Evolutionary conservation across 2,113 vertebrate genomes (phyloP).

Genomic region (Oenanthe melanoleuca): DNA sequence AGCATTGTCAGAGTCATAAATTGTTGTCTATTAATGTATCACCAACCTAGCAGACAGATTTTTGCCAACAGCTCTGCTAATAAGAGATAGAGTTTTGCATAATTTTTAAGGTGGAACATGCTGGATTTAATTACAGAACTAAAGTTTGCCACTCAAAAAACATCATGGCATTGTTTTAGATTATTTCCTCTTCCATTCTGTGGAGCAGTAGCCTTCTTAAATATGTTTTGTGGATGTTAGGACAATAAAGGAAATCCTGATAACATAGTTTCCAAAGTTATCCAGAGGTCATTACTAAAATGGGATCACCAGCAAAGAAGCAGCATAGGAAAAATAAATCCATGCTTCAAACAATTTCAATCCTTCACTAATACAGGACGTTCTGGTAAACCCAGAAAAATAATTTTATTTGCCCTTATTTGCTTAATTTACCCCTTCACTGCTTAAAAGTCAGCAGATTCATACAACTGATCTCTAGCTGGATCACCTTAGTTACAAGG

Average conservation of each 20-base stretch:
- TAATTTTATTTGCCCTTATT: not conserved
- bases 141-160: not conserved
- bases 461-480: not conserved
- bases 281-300: not conserved
- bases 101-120: slow-evolving; percentile 21
- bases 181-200: not conserved
- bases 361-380: not conserved
- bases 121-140: not conserved
- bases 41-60: not conserved
- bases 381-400: not conserved
- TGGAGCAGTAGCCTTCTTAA: not conserved
- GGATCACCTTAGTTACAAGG: not conserved
- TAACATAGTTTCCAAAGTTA: not conserved
- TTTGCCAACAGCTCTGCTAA: not conserved
- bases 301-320: not conserved
- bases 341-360: not conserved
- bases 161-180: not conserved
- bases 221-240: not conserved
- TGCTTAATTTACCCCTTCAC: not conserved
- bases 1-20: slow-evolving; percentile 25
- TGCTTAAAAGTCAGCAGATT: not conserved
- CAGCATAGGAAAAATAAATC: not conserved
- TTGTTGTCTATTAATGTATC: not conserved
- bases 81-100: not conserved
- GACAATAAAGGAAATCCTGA: not conserved